phyloP scores from a whole-genome alignment of 2,888 invertebrate genomes.

The Neocrepidodera transversa region DNA sequence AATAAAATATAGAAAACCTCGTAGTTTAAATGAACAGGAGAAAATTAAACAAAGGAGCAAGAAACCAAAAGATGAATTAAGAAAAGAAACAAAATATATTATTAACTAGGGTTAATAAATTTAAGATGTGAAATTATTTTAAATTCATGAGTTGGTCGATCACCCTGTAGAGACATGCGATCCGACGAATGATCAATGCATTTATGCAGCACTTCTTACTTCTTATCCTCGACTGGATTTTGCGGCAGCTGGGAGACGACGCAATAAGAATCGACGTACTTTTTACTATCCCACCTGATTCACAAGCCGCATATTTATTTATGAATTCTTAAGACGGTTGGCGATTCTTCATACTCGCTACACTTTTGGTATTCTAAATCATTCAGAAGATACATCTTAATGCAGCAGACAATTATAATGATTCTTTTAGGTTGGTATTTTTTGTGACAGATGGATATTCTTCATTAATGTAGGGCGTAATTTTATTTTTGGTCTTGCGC shows the following conservation, averaged over 20 bases:
- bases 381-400: constrained; percentile 47
- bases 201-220: constrained; percentile 59
- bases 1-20: too few relatives aligned
- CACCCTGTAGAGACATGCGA: constrained; percentile 42
- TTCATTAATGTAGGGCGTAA: too few relatives aligned
- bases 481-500: too few relatives aligned
- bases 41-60: too few relatives aligned
- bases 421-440: constrained; percentile 26
- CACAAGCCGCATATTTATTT: constrained; percentile 45
- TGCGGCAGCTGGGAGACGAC: constrained; percentile 50
- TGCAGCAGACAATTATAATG: constrained; percentile 45
- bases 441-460: constrained; percentile 1
- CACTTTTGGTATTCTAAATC: constrained; percentile 45
- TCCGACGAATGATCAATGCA: constrained; percentile 55
- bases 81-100: too few relatives aligned
- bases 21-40: too few relatives aligned
- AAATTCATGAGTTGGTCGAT: constrained; percentile 2
- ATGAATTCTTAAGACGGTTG: constrained; percentile 41
- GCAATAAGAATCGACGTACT: constrained; percentile 49
- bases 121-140: background rate
- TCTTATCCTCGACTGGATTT: constrained; percentile 56
- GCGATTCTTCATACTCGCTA: constrained; percentile 40
- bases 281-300: constrained; percentile 45
- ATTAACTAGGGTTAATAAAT: background rate
- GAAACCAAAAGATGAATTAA: too few relatives aligned